Evolutionary conservation across 1,140 invertebrate species (phyloP).

Genomic region (Leptinotarsa texana): DNA sequence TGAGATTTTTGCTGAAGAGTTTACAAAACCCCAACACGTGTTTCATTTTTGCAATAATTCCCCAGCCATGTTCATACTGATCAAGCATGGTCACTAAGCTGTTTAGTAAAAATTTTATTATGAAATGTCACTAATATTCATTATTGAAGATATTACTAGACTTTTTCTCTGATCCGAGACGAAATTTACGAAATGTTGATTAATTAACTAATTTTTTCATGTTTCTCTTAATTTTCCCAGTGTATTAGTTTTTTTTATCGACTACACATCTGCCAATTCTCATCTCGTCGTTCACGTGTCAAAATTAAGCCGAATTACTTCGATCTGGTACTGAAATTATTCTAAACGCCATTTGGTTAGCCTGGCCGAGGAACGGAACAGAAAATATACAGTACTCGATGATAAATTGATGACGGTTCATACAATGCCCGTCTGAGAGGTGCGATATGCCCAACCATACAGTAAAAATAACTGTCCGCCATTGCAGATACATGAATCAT

Average conservation of each 20-base stretch:
- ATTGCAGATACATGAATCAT: background rate
- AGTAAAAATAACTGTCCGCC: slow-evolving; percentile 11
- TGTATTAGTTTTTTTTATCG: background rate
- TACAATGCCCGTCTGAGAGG: background rate
- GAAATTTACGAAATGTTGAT: too few species aligned
- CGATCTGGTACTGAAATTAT: background rate
- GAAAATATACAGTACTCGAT: slow-evolving; percentile 1
- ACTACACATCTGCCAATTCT: background rate
- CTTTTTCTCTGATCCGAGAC: too few species aligned
- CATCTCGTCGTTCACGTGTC: background rate
- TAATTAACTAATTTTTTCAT: too few species aligned
- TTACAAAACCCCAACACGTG: too few species aligned
- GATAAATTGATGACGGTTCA: background rate
- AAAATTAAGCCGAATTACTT: background rate
- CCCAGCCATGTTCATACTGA: too few species aligned
- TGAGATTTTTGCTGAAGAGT: too few species aligned
- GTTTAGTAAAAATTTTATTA: too few species aligned
- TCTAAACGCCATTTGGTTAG: background rate
- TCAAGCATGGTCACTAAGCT: too few species aligned
- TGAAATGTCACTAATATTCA: too few species aligned
- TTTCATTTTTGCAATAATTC: too few species aligned
- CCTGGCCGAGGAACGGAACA: slow-evolving; percentile 1
- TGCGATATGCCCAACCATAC: background rate
- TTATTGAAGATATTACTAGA: too few species aligned
- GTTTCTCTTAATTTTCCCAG: background rate